Percentiles rank a stretch among this genome's conserved stretches.
These are phyloP conservation scores for Poeciliopsis gracilis DNA, from an alignment of 2,797 vertebrate genomes.

Conservation along the genomic window DNA sequence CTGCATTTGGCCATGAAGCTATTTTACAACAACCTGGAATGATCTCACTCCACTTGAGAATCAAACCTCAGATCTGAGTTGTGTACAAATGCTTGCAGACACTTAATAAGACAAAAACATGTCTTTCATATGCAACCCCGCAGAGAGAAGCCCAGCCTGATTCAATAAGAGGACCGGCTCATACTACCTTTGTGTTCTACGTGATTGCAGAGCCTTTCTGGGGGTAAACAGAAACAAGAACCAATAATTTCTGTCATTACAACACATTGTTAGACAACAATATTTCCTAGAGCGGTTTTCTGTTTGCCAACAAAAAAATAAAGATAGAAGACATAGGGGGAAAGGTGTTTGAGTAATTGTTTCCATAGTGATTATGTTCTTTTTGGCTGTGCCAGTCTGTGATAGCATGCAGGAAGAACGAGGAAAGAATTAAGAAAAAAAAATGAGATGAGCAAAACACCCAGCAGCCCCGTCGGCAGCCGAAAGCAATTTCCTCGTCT, in stretches of 20 bases:
- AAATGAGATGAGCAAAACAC: slow-evolving; percentile 37
- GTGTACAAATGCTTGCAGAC: slow-evolving; percentile 30
- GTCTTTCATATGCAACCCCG: slow-evolving; percentile 29
- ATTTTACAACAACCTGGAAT: slow-evolving; percentile 8
- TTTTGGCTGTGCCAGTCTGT: slow-evolving; percentile 39
- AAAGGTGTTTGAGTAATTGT: slow-evolving; percentile 76
- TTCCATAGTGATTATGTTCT: slow-evolving; percentile 81
- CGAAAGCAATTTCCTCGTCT: slow-evolving; percentile 99
- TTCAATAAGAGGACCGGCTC: slow-evolving; percentile 30
- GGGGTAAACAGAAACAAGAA: slow-evolving; percentile 64
- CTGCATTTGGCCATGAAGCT: not conserved
- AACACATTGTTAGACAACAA: slow-evolving; percentile 71
- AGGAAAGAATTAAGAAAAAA: slow-evolving; percentile 14
- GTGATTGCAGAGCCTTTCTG: slow-evolving; percentile 66
- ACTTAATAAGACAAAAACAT: slow-evolving; percentile 32
- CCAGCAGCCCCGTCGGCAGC: slow-evolving; percentile 65
- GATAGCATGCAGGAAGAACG: slow-evolving; percentile 50
- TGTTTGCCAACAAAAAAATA: slow-evolving; percentile 52
- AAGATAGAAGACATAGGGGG: not conserved
- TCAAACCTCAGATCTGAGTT: slow-evolving; percentile 11
- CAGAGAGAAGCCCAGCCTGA: slow-evolving; percentile 36
- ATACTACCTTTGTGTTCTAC: slow-evolving; percentile 31
- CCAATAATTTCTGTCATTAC: slow-evolving; percentile 71
- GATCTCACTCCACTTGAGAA: slow-evolving; percentile 15
- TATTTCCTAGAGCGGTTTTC: slow-evolving; percentile 73